Evolutionary conservation across 1,140 invertebrate species (phyloP).

Genomic region (Frieseomelitta varia): DNA sequence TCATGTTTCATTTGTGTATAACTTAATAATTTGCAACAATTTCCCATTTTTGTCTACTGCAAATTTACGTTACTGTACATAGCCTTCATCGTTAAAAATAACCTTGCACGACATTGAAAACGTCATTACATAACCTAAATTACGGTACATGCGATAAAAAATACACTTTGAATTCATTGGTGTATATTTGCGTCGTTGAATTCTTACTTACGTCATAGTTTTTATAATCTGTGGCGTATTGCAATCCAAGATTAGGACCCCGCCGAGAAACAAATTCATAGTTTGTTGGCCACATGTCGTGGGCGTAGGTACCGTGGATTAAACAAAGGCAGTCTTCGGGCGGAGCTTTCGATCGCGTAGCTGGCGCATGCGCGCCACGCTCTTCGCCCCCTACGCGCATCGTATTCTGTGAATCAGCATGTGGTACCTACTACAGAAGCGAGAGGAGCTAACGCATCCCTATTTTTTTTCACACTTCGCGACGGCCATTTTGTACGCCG

Average conservation of each 20-base stretch:
- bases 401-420: slow-evolving; percentile 17
- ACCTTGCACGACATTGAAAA: not conserved
- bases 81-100: not conserved
- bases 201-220: not conserved
- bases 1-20: not conserved
- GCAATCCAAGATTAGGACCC: slow-evolving; percentile 35
- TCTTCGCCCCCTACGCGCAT: slow-evolving; percentile 4
- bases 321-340: slow-evolving; percentile 78
- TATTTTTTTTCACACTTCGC: slow-evolving; percentile 55
- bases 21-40: not conserved
- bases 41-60: not conserved
- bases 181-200: not conserved
- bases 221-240: slow-evolving; percentile 21
- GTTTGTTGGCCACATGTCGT: slow-evolving; percentile 59
- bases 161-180: not conserved
- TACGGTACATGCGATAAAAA: not conserved
- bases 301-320: slow-evolving; percentile 74
- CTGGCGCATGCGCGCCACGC: slow-evolving; percentile 64
- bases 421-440: slow-evolving; percentile 19
- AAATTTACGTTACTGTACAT: not conserved
- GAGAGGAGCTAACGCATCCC: slow-evolving; percentile 54
- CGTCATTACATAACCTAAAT: too few relatives aligned
- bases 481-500: slow-evolving; percentile 73
- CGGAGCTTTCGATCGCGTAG: slow-evolving; percentile 76
- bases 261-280: slow-evolving; percentile 42